Conservation (phyloP, 2,888 invertebrate species). For the Anthophora plumipes region DNA sequence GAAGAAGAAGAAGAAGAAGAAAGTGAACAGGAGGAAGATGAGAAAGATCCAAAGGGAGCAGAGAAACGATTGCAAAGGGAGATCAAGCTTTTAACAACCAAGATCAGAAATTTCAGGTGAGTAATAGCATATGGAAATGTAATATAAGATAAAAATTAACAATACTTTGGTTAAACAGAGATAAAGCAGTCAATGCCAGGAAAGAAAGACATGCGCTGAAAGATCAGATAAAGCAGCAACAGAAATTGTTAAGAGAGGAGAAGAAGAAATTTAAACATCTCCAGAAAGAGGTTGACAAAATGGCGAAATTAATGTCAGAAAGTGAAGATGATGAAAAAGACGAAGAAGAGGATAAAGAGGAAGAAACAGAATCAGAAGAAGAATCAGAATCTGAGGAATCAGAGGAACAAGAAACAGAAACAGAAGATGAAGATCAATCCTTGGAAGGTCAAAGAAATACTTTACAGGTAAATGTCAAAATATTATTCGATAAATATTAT, state of each 20-base stretch:
- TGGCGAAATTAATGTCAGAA: slow-evolving; percentile 95
- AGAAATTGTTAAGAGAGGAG: slow-evolving; percentile 91
- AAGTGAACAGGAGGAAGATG: slow-evolving; percentile 86
- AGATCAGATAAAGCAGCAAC: slow-evolving; percentile 93
- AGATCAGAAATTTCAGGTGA: slow-evolving; percentile 85
- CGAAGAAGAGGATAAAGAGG: slow-evolving; percentile 87
- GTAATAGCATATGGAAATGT: slow-evolving; percentile 43
- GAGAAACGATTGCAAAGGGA: slow-evolving; percentile 88
- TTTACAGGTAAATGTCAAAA: slow-evolving; percentile 77
- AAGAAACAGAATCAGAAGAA: slow-evolving; percentile 85
- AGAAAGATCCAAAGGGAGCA: slow-evolving; percentile 88
- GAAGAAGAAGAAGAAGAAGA: slow-evolving; percentile 86
- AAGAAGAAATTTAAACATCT: slow-evolving; percentile 93
- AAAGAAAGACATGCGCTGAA: slow-evolving; percentile 92
- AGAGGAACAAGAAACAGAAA: slow-evolving; percentile 85
- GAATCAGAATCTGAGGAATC: slow-evolving; percentile 86
- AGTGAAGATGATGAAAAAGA: slow-evolving; percentile 90
- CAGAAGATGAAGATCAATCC: slow-evolving; percentile 87
- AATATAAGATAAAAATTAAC: background rate
- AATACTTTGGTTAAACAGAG: slow-evolving; percentile 82
- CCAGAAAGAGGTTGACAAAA: slow-evolving; percentile 95
- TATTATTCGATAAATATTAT: background rate
- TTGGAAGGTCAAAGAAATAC: slow-evolving; percentile 78
- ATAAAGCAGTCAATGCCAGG: slow-evolving; percentile 90
- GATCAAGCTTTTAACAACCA: slow-evolving; percentile 88